Percentiles rank a stretch among this genome's conserved stretches.
Conservation (phyloP, 2,888 invertebrate genomes). For the Ceraclea dissimilis region DNA sequence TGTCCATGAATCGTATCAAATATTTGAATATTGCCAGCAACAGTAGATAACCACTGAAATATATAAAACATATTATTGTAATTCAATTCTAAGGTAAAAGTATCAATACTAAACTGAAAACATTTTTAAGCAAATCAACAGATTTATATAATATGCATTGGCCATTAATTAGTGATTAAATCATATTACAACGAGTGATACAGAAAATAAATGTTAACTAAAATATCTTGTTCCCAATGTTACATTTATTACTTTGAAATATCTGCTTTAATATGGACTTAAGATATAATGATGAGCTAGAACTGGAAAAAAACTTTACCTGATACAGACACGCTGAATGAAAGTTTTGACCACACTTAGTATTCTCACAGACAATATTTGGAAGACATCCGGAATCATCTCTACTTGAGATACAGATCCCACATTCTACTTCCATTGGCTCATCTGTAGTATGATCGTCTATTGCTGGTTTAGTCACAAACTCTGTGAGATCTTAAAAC, state of each 20-base stretch:
- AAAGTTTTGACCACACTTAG: not conserved
- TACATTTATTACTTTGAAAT: too few species aligned
- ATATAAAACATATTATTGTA: not conserved
- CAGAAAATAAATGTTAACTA: too few species aligned
- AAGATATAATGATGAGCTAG: too few species aligned
- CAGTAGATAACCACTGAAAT: not conserved
- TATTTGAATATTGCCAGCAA: not conserved
- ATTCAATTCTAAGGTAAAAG: too few species aligned
- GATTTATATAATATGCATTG: too few species aligned
- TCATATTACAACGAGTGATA: too few species aligned
- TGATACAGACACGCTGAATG: not conserved
- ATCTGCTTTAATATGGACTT: too few species aligned
- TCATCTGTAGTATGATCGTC: not conserved
- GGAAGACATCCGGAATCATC: not conserved
- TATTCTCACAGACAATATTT: not conserved
- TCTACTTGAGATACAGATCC: not conserved
- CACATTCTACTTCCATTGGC: not conserved
- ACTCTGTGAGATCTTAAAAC: not conserved
- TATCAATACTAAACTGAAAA: too few species aligned
- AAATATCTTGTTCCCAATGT: too few species aligned
- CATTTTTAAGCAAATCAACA: too few species aligned
- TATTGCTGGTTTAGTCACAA: not conserved
- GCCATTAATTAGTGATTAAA: too few species aligned
- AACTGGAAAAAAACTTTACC: too few species aligned
- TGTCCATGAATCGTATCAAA: not conserved